Percentiles rank a stretch among this genome's conserved stretches.
phyloP scores from a whole-genome alignment of 2,113 vertebrate genomes.

The Ginglymostoma cirratum region DNA sequence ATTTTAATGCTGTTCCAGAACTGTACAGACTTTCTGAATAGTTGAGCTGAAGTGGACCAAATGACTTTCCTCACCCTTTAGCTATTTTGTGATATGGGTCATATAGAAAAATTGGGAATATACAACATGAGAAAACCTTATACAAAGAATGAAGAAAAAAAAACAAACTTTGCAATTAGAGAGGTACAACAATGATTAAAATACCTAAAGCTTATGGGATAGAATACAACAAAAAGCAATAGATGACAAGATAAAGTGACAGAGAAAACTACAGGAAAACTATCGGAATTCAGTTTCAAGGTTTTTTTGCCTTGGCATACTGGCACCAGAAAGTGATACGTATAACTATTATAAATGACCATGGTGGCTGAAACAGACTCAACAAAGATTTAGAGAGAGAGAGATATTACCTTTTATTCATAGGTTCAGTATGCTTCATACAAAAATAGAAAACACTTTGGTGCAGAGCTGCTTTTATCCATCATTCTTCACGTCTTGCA shows the following conservation, averaged over 20 bases:
- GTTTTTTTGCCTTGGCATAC: not conserved
- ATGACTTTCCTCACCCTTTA: not conserved
- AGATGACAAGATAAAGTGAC: not conserved
- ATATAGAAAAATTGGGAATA: not conserved
- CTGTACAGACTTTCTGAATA: not conserved
- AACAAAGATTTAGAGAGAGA: not conserved
- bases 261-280: not conserved
- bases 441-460: not conserved
- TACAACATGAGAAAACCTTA: not conserved
- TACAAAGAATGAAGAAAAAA: not conserved
- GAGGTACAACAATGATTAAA: not conserved
- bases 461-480: not conserved
- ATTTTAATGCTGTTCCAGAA: not conserved
- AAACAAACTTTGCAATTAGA: not conserved
- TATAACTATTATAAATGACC: not conserved
- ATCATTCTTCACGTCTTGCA: not conserved
- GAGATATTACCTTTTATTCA: not conserved
- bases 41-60: not conserved
- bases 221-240: not conserved
- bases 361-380: not conserved
- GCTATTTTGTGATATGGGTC: not conserved
- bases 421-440: not conserved
- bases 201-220: not conserved
- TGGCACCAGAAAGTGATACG: not conserved
- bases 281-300: not conserved